These are phyloP conservation scores for Eublepharis macularius DNA, from an alignment of 2,113 vertebrate genomes.

Conservation along the genomic window DNA sequence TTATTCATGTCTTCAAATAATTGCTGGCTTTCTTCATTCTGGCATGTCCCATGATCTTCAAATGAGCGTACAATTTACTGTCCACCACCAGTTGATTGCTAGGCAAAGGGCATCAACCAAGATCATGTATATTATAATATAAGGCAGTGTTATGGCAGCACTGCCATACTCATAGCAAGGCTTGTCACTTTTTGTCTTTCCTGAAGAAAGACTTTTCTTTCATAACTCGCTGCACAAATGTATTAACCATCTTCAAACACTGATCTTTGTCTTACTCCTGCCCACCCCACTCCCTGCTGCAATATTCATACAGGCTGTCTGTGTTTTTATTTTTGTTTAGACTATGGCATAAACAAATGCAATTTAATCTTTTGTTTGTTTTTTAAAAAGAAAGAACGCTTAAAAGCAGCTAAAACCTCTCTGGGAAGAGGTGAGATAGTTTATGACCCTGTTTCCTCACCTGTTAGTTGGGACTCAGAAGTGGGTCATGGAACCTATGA, in stretches of 20 bases:
- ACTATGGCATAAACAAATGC: not conserved
- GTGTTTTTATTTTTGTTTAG: not conserved
- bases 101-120: not conserved
- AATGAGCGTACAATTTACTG: not conserved
- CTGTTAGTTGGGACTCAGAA: no score
- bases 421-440: not conserved
- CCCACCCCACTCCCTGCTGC: no score
- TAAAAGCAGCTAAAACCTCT: not conserved
- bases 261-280: not conserved
- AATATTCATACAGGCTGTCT: not conserved
- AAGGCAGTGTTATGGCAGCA: not conserved
- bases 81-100: not conserved
- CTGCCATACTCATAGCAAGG: not conserved
- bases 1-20: constrained; percentile 1
- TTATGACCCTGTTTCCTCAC: no score
- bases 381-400: not conserved
- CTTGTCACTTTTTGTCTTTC: not conserved
- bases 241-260: not conserved
- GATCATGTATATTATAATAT: not conserved
- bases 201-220: not conserved
- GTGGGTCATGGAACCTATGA: no score
- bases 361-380: not conserved
- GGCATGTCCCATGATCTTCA: not conserved
- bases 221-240: no score
- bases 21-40: not conserved